Base-by-base conservation (phyloP, 92 coral and sea anemone species). In the Paramuricea clavata region DNA sequence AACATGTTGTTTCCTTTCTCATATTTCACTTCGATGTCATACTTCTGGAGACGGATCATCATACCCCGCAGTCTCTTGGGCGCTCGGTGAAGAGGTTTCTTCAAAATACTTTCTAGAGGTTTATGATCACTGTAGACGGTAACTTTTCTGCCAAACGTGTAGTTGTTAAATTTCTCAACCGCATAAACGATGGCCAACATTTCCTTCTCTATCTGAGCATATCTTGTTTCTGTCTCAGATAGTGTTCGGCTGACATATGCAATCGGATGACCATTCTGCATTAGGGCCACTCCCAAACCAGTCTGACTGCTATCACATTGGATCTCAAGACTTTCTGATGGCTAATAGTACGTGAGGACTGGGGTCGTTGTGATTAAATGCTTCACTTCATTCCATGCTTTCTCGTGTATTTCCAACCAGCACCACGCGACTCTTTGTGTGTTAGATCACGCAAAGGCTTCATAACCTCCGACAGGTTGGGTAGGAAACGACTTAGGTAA, bases 231-330 rank as follows among this genome's bases (percentile, higher is more conserved):
- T 26, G 84, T 82, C 31, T 39, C 77, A 16, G 77, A 0, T 33
- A 70, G 77, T 33, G 77, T 36, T 70, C 82, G 43, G 75, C 91
- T 87, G 22, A 76, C 78, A 69, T 87, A 87, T n/a, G 82, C 52
- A 30, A 87, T 71, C 7, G 54, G 90, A 34, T 49, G 69, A 77
- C 81, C 90, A 22, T 50, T 82, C 35, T 88, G 88, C 49, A 88
- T 79, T 30, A 88, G 88, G 67, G 88, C 91, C 13, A 74, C 92
- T 12, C 89, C 92, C n/a, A 89, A 54, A 26, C 92, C 88, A 16
- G 73, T 76, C 75, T 83, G 92, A 41, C 75, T 89, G 70, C 89
- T 76, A 25, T 89, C 92, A 60, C 88, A 89, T 59, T 89, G 92
- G 74, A 89, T 89, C 34, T 57, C 88, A 23, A 89, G 89, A 15